Base-by-base conservation (phyloP, 2,113 vertebrate species). In the Aspidoscelis tigris region DNA sequence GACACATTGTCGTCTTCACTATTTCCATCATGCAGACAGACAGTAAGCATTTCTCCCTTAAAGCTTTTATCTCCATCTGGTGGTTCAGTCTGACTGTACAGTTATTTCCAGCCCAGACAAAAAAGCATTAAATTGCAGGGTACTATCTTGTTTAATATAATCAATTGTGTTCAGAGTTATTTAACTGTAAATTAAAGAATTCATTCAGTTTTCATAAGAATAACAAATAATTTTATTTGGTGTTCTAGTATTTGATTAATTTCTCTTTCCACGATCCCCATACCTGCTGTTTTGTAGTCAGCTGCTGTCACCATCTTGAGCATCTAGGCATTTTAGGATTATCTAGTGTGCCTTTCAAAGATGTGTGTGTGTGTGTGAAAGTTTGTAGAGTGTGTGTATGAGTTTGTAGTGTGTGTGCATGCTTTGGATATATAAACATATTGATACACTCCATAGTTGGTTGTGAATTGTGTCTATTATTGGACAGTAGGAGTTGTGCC, bases 11-110 rank as follows among this genome's bases (percentile, higher is more conserved):
- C 20, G 5, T 53, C 43, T 47, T 72, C 43, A 61, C 53, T 43
- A 9, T 43, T 70, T 26, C 12, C 26, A 72, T 77, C 44, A 58
- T 68, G 33, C 12, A 84, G n/a, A 41, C 61, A 81, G 12, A 44
- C n/a, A 44, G 82, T n/a, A 84, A 43, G 14, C 24, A 33, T 10
- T n/a, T 79, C 78, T 79, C 26, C 88, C 89, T 90, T 87, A 86
- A 75, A 73, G 69, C 65, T 81, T 89, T 89, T 92, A 86, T 92
- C 94, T 88, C 94, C 92, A 92, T 90, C 94, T 94, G 84, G 88
- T 93, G 94, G 93, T 53, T 55, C 64, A 47, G 78, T 58, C 0
- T 77, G 53, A 64, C 50, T 88, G 53, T 82, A 85, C 66, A 85
- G 76, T 85, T 0, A 0, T 55, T 68, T 77, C 1, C 21, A 47